These are phyloP conservation scores for Drosophila testacea DNA, from an alignment of 2,888 invertebrate genomes.

Conservation along the genomic window DNA sequence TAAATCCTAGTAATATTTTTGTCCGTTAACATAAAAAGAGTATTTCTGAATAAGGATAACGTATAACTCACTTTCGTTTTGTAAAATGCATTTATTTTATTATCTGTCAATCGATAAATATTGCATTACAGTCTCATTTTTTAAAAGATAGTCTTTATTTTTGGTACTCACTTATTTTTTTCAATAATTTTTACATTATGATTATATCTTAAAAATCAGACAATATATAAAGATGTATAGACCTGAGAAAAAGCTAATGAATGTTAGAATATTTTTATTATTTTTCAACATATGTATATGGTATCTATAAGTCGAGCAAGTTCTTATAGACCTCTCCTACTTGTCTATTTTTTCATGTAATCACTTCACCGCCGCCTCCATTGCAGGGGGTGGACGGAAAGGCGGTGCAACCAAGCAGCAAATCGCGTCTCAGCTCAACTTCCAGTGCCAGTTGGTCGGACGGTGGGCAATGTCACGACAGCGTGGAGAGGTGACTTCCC, in stretches of 20 bases:
- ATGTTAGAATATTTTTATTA: too few species aligned
- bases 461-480: slow-evolving; percentile 30
- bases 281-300: background rate
- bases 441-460: slow-evolving; percentile 28
- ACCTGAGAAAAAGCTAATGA: background rate
- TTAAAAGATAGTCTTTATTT: background rate
- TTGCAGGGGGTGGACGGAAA: slow-evolving; percentile 7
- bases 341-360: slow-evolving; percentile 55
- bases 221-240: background rate
- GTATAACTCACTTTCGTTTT: too few species aligned
- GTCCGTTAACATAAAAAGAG: too few species aligned
- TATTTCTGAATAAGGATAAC: too few species aligned
- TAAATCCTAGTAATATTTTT: too few species aligned
- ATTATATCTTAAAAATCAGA: background rate
- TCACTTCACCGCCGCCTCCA: slow-evolving; percentile 52
- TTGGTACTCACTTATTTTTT: background rate
- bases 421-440: slow-evolving; percentile 65
- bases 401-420: slow-evolving; percentile 69
- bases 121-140: background rate
- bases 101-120: too few species aligned
- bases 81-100: too few species aligned
- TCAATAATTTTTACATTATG: background rate
- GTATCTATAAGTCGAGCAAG: background rate
- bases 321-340: background rate
- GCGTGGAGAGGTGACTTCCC: background rate